These are phyloP conservation scores for Oncorhynchus masou DNA, from an alignment of 2,113 vertebrate species.

Conservation along the genomic window DNA sequence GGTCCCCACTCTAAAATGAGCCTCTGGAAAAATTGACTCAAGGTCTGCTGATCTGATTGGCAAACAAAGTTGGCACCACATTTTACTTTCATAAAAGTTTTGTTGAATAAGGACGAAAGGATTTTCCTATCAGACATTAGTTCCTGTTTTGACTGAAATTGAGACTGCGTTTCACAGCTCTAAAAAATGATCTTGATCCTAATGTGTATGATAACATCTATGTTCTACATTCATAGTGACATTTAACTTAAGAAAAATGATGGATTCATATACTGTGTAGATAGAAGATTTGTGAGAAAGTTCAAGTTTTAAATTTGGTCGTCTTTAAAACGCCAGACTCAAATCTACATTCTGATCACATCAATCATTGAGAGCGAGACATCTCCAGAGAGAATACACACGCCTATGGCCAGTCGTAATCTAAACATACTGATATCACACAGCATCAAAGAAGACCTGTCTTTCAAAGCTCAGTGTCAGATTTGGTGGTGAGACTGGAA, in stretches of 20 bases:
- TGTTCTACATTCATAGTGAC: not conserved
- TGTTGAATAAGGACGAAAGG: not conserved
- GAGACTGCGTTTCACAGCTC: not conserved
- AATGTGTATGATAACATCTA: too few relatives aligned
- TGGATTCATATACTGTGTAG: not conserved
- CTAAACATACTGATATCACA: constrained; percentile 22
- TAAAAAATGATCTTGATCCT: not conserved
- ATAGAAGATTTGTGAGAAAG: not conserved
- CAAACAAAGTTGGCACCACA: not conserved
- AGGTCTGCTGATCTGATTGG: not conserved
- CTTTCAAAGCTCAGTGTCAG: constrained; percentile 32
- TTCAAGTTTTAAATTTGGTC: not conserved
- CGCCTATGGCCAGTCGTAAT: constrained; percentile 27
- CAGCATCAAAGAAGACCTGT: constrained; percentile 16
- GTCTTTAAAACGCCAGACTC: constrained; percentile 16
- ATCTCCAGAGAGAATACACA: constrained; percentile 32
- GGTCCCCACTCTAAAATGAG: not conserved
- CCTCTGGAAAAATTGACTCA: not conserved
- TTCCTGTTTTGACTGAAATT: not conserved
- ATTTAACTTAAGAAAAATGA: not conserved
- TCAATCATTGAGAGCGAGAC: constrained; percentile 5
- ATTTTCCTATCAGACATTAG: not conserved
- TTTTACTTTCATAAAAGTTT: not conserved
- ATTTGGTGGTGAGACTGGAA: constrained; percentile 31
- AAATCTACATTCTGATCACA: not conserved